Evolutionary conservation across 2,888 invertebrate species (phyloP).

Genomic region (Tortricodes alternella): DNA sequence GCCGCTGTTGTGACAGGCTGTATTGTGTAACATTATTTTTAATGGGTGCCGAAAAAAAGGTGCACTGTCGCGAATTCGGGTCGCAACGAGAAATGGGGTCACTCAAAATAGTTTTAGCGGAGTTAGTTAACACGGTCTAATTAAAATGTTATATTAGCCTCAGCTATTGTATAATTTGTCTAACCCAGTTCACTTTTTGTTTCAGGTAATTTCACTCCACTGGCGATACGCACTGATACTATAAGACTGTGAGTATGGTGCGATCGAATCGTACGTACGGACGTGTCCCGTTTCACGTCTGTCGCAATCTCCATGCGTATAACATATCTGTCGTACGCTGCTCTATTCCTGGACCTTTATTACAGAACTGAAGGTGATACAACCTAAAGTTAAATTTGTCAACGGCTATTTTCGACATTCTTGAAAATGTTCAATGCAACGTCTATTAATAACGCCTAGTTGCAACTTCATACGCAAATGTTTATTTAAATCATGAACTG

Average conservation of each 20-base stretch:
- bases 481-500: constrained; percentile 21
- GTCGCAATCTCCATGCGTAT: constrained; percentile 45
- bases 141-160: constrained; percentile 50
- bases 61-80: constrained; percentile 73
- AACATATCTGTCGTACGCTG: constrained; percentile 61
- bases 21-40: constrained; percentile 71
- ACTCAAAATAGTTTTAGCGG: constrained; percentile 66
- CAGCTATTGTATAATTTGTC: constrained; percentile 22
- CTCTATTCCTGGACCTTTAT: constrained; percentile 70
- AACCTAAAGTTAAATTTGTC: constrained; percentile 70
- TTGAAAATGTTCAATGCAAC: constrained; percentile 67
- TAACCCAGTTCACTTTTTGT: constrained; percentile 47
- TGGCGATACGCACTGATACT: no score
- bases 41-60: constrained; percentile 62
- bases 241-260: background rate
- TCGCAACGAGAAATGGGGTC: constrained; percentile 71
- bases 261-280: no score
- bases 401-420: constrained; percentile 66
- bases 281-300: constrained; percentile 30
- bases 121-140: constrained; percentile 75
- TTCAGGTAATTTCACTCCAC: constrained; percentile 58
- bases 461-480: constrained; percentile 29
- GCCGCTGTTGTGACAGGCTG: constrained; percentile 63
- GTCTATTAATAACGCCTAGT: constrained; percentile 40
- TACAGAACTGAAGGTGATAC: constrained; percentile 75